phyloP scores from a whole-genome alignment of 2,797 vertebrate species.

The Poeciliopsis turneri region DNA sequence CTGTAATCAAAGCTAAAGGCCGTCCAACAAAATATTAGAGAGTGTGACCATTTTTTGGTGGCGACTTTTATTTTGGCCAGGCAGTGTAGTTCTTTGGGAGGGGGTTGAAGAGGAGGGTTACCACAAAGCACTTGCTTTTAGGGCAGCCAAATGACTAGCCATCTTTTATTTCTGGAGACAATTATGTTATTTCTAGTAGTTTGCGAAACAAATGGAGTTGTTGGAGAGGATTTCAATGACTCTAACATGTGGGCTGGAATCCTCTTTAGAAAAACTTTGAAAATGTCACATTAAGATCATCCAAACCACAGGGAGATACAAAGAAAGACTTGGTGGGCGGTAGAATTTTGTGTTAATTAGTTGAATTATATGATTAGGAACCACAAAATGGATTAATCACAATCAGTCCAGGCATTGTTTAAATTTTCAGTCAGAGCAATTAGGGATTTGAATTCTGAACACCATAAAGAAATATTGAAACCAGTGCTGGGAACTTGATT shows the following conservation, averaged over 20 bases:
- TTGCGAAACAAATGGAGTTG: neutral
- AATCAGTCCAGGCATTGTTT: neutral
- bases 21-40: too few relatives aligned
- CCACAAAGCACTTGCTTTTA: neutral
- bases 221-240: neutral
- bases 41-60: too few relatives aligned
- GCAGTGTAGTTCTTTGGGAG: neutral
- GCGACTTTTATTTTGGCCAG: too few relatives aligned
- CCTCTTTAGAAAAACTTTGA: constrained; percentile 16
- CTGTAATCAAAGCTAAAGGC: too few relatives aligned
- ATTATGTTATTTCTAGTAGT: neutral
- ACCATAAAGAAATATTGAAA: neutral
- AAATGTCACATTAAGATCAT: constrained; percentile 7
- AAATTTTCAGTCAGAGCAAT: neutral
- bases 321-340: constrained; percentile 6
- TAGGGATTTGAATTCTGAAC: neutral
- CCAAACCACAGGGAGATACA: neutral
- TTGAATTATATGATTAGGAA: constrained; percentile 17
- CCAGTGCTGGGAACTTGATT: neutral
- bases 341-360: constrained; percentile 9
- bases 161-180: neutral
- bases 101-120: neutral
- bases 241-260: neutral
- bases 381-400: constrained; percentile 5
- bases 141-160: neutral